A percentile compares a stretch with the other conserved stretches of the same genome.
phyloP scores from a whole-genome alignment of 2,113 vertebrate genomes.

The Carettochelys insculpta region DNA sequence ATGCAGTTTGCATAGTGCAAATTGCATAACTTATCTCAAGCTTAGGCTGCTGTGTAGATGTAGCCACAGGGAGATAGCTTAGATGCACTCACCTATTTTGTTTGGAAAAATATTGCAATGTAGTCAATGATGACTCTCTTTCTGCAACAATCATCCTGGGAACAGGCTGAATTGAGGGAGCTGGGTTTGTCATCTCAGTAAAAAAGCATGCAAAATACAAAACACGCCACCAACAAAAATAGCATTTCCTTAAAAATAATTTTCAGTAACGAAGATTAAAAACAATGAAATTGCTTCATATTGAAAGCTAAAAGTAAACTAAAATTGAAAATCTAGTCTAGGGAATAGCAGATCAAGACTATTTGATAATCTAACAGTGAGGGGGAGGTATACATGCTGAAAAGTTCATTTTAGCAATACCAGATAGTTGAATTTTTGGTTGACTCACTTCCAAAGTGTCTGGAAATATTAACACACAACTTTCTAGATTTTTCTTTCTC shows the following conservation, averaged over 20 bases:
- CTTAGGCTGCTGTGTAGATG: too few species aligned
- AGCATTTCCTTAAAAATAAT: neutral
- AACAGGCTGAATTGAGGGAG: neutral
- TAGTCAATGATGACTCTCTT: neutral
- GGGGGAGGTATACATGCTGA: slow-evolving; percentile 11
- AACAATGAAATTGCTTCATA: neutral
- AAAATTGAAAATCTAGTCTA: neutral
- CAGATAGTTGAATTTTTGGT: slow-evolving; percentile 31
- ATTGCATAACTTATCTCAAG: too few species aligned
- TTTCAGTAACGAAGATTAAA: neutral
- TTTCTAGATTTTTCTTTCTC: slow-evolving; percentile 3
- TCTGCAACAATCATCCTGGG: neutral
- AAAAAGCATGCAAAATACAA: neutral
- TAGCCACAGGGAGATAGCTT: neutral
- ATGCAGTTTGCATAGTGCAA: too few species aligned
- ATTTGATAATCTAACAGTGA: neutral
- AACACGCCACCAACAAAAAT: neutral
- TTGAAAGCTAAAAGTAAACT: slow-evolving; percentile 6
- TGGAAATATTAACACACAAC: slow-evolving; percentile 13
- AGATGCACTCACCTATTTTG: neutral
- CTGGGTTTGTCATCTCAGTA: neutral
- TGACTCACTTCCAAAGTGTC: slow-evolving; percentile 44
- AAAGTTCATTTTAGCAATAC: slow-evolving; percentile 28
- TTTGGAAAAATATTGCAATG: neutral
- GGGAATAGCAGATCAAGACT: slow-evolving; percentile 10